Conservation (phyloP, 2,113 vertebrate genomes). For the Alethe castanea region DNA sequence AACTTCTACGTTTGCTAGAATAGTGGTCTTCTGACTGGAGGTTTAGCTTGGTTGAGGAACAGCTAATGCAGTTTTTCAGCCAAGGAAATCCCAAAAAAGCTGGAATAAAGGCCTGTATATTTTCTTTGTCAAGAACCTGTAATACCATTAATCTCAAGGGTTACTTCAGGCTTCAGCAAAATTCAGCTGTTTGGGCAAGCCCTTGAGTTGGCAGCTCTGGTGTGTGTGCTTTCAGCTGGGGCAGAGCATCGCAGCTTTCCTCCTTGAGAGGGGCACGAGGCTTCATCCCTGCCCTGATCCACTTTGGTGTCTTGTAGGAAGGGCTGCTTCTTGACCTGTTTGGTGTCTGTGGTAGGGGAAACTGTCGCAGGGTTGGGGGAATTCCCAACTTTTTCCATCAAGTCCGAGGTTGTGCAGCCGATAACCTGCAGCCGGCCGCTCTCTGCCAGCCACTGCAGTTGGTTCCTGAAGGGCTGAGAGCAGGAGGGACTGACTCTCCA, state of each 20-base stretch:
- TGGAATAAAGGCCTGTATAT: neutral
- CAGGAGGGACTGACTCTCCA: neutral
- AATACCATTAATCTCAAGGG: neutral
- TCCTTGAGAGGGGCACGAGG: rapidly evolving
- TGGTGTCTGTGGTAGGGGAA: neutral
- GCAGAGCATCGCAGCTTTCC: neutral
- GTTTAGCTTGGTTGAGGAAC: neutral
- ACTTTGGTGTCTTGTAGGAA: neutral
- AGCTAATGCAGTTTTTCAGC: neutral
- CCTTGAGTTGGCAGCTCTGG: neutral
- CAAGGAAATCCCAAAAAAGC: neutral
- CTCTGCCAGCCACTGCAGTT: neutral
- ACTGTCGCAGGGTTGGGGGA: rapidly evolving
- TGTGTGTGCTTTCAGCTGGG: neutral
- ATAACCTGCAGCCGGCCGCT: neutral
- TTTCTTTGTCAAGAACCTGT: neutral
- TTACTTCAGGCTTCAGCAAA: neutral
- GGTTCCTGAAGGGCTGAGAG: neutral
- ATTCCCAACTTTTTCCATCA: neutral
- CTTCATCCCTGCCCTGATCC: neutral
- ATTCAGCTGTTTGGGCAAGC: neutral
- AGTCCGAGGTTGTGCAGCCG: rapidly evolving
- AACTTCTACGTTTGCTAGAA: neutral
- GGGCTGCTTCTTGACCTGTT: neutral
- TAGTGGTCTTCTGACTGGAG: neutral